Percentiles rank a stretch among this genome's conserved stretches.
phyloP scores from a whole-genome alignment of 2,113 vertebrate genomes.

The Pseudonaja textilis region DNA sequence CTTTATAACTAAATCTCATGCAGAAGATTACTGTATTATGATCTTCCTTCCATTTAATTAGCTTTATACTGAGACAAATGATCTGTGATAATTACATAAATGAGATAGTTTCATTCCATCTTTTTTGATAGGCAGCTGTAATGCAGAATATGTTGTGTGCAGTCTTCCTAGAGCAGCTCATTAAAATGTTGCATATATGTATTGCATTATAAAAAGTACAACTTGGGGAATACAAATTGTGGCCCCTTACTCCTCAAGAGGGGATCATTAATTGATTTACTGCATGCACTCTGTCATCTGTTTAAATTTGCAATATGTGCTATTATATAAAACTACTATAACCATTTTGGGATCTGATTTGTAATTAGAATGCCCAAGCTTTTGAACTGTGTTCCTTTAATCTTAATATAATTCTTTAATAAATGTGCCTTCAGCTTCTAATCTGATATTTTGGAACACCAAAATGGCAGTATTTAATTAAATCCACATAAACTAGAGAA shows the following conservation, averaged over 20 bases:
- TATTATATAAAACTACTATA: background rate
- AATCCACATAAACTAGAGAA: background rate
- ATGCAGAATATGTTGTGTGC: background rate
- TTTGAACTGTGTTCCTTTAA: background rate
- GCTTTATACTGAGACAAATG: background rate
- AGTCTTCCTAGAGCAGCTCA: background rate
- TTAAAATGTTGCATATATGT: background rate
- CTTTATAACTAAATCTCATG: background rate
- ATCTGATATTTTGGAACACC: background rate
- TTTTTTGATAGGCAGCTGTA: background rate
- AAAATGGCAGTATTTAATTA: background rate
- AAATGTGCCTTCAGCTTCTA: background rate
- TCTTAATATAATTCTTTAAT: background rate
- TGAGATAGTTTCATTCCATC: background rate
- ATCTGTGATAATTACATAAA: slow-evolving; percentile 12
- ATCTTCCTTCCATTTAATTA: slow-evolving; percentile 10
- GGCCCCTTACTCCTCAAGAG: background rate
- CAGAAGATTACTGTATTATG: slow-evolving; percentile 3
- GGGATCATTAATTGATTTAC: background rate
- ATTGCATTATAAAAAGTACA: background rate
- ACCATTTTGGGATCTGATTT: background rate
- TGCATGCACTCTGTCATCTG: background rate
- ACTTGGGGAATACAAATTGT: background rate
- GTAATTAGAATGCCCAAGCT: background rate
- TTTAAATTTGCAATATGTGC: background rate